Percentiles rank a stretch among this genome's conserved stretches.
phyloP scores from a whole-genome alignment of 1,140 invertebrate species.

The Latrodectus geometricus region DNA sequence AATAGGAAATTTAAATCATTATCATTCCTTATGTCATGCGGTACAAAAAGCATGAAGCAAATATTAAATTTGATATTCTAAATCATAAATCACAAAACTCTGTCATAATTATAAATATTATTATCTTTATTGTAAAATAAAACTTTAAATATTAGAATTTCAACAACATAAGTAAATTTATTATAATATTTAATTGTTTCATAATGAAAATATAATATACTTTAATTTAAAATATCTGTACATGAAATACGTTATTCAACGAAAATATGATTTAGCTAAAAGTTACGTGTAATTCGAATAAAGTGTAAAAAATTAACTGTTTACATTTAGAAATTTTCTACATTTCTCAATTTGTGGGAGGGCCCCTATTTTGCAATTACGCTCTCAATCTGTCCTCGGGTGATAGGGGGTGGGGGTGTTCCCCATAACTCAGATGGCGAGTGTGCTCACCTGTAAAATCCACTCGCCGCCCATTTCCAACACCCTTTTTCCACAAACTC shows the following conservation, averaged over 20 bases:
- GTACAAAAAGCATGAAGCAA: too few relatives aligned
- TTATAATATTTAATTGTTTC: neutral
- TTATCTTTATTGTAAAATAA: too few relatives aligned
- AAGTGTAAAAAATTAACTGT: neutral
- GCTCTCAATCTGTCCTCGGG: conserved; percentile 59
- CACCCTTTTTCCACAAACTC: neutral
- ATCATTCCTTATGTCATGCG: too few relatives aligned
- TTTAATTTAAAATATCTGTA: neutral
- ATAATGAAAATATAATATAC: neutral
- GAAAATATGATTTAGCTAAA: neutral
- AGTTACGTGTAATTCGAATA: neutral
- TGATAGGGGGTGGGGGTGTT: conserved; percentile 16
- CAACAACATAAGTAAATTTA: neutral
- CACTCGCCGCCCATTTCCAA: conserved; percentile 56
- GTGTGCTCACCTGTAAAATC: conserved; percentile 60
- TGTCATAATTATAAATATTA: too few relatives aligned
- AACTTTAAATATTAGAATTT: too few relatives aligned
- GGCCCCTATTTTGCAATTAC: conserved; percentile 42
- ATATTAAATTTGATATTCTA: too few relatives aligned
- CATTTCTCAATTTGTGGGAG: conserved; percentile 26
- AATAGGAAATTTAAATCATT: too few relatives aligned
- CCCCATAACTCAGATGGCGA: conserved; percentile 53
- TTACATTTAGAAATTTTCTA: neutral
- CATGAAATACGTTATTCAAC: neutral
- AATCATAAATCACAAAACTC: too few relatives aligned